These are phyloP conservation scores for Drosophila persimilis DNA, from an alignment of 1,140 invertebrate species.

Conservation along the genomic window DNA sequence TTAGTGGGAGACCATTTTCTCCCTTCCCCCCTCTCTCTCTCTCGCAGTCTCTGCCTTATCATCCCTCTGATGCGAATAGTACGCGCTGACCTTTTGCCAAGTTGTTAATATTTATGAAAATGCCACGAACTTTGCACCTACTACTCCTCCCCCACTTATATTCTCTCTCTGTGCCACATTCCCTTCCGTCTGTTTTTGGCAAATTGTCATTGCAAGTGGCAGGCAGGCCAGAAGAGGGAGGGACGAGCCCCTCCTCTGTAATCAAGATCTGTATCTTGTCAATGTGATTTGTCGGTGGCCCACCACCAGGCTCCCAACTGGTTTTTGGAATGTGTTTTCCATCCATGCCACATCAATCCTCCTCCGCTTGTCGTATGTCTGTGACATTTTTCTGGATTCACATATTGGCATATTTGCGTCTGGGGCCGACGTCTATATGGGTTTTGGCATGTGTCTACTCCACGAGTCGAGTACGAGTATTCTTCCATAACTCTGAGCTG, in stretches of 20 bases:
- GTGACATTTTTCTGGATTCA: conserved; percentile 25
- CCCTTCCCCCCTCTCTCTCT: background rate
- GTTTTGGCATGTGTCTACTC: conserved; percentile 32
- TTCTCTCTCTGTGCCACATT: conserved; percentile 1
- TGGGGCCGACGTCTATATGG: conserved; percentile 53
- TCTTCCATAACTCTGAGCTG: too few relatives aligned
- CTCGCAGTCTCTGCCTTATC: background rate
- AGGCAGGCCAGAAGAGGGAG: conserved; percentile 8
- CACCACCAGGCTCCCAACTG: conserved; percentile 2
- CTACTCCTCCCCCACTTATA: background rate
- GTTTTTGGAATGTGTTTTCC: conserved; percentile 10
- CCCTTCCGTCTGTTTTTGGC: conserved; percentile 40
- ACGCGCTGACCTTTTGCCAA: conserved; percentile 49
- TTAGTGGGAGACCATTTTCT: conserved; percentile 37
- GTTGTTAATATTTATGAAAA: conserved; percentile 65
- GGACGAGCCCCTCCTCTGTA: conserved; percentile 16
- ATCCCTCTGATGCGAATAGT: background rate
- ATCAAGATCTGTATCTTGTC: conserved; percentile 69
- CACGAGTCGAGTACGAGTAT: too few relatives aligned
- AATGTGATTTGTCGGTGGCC: conserved; percentile 46
- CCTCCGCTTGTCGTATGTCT: conserved; percentile 14
- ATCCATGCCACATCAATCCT: conserved; percentile 4
- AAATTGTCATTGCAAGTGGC: conserved; percentile 59
- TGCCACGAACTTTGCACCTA: conserved; percentile 58
- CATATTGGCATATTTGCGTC: conserved; percentile 60